These are phyloP conservation scores for Peromyscus melanophrys DNA, from an alignment of 2,797 vertebrate species.

Conservation along the genomic window DNA sequence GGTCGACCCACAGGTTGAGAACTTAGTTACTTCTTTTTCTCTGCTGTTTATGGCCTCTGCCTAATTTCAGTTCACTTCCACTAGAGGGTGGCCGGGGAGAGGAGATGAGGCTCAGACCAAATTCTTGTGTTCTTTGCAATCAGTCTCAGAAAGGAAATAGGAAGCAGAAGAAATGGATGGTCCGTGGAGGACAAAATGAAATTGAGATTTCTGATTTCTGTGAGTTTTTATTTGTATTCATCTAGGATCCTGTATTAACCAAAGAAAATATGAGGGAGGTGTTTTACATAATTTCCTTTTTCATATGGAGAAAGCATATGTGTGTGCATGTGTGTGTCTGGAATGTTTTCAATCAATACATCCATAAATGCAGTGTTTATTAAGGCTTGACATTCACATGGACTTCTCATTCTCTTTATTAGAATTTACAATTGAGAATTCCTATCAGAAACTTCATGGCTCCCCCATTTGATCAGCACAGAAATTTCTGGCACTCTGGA, in stretches of 20 bases:
- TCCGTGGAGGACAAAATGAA: neutral
- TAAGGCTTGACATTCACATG: neutral
- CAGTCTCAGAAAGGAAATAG: neutral
- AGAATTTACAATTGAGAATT: slow-evolving; percentile 40
- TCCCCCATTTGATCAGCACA: slow-evolving; percentile 10
- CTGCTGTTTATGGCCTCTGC: neutral
- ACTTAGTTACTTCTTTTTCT: neutral
- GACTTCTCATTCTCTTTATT: neutral
- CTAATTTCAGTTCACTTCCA: slow-evolving; percentile 66
- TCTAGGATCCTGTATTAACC: neutral
- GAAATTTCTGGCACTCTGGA: neutral
- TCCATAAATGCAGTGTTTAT: slow-evolving; percentile 31
- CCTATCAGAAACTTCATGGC: neutral
- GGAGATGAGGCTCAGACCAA: neutral
- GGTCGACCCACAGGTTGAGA: no score
- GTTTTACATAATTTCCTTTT: neutral
- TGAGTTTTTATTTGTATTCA: neutral
- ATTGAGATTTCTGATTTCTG: neutral
- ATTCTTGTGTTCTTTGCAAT: neutral
- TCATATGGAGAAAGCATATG: slow-evolving; percentile 33
- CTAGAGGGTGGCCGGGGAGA: slow-evolving; percentile 75
- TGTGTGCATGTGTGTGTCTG: neutral
- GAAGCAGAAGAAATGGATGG: neutral
- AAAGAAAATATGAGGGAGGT: neutral
- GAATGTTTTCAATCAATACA: slow-evolving; percentile 19